Evolutionary conservation across 2,888 invertebrate species (phyloP).

Genomic region (Calliphora vomitoria): DNA sequence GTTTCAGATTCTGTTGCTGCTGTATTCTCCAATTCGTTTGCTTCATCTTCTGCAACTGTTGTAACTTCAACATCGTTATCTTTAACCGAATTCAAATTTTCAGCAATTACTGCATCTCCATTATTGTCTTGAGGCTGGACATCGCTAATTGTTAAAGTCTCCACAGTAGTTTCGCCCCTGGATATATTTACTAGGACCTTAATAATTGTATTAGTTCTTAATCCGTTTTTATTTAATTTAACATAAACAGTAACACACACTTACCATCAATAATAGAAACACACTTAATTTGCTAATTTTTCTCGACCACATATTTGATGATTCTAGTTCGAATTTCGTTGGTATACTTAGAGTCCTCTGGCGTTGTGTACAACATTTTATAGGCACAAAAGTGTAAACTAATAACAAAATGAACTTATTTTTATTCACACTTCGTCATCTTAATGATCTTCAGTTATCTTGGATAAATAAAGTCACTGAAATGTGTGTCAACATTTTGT

Average conservation of each 20-base stretch:
- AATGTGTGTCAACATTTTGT: constrained; percentile 60
- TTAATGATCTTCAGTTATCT: constrained; percentile 60
- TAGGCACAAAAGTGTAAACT: constrained; percentile 48
- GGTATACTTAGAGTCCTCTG: constrained; percentile 36
- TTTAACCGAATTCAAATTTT: constrained; percentile 1
- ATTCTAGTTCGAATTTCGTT: constrained; percentile 42
- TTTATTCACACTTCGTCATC: constrained; percentile 52
- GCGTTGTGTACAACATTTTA: constrained; percentile 38
- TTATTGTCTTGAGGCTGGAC: background rate
- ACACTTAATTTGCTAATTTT: constrained; percentile 22
- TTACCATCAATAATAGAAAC: constrained; percentile 58
- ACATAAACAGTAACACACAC: background rate
- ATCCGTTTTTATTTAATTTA: background rate
- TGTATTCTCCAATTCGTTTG: background rate
- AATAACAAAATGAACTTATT: constrained; percentile 23
- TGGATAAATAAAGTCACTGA: constrained; percentile 51
- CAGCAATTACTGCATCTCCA: background rate
- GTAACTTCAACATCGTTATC: background rate
- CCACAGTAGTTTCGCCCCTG: background rate
- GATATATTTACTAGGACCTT: constrained; percentile 48
- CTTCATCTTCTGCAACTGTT: background rate
- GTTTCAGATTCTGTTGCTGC: background rate
- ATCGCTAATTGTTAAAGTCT: background rate
- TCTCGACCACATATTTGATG: constrained; percentile 36
- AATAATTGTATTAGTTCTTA: background rate